Conservation (phyloP, 2,797 vertebrate genomes). For the Cebuella pygmaea region DNA sequence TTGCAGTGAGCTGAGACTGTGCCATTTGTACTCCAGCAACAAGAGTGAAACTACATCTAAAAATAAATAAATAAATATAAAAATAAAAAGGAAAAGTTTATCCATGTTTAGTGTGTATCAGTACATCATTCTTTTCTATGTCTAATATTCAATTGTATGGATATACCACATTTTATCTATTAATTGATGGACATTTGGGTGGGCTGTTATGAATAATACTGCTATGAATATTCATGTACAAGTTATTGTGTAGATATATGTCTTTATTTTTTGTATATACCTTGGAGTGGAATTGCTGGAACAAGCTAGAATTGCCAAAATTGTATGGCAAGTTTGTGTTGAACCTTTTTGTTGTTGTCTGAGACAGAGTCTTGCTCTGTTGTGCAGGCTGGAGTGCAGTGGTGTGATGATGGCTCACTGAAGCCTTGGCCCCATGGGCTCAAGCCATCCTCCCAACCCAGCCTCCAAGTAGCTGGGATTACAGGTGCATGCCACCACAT, state of each 20-base stretch:
- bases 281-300: neutral
- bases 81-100: neutral
- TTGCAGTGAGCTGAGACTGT: accelerated
- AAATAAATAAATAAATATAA: neutral
- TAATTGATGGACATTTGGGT: neutral
- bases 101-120: neutral
- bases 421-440: no score
- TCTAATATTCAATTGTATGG: neutral
- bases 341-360: neutral
- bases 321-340: neutral
- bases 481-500: no score
- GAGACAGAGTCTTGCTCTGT: no score
- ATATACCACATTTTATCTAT: neutral
- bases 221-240: neutral
- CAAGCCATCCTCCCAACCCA: no score
- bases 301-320: neutral
- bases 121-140: neutral
- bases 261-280: neutral
- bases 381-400: no score
- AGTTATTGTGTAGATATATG: neutral
- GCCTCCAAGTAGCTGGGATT: no score
- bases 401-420: no score
- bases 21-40: no score
- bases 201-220: neutral
- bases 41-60: no score